These are phyloP conservation scores for Oncorhynchus mykiss DNA, from an alignment of 2,113 vertebrate species.

Conservation along the genomic window DNA sequence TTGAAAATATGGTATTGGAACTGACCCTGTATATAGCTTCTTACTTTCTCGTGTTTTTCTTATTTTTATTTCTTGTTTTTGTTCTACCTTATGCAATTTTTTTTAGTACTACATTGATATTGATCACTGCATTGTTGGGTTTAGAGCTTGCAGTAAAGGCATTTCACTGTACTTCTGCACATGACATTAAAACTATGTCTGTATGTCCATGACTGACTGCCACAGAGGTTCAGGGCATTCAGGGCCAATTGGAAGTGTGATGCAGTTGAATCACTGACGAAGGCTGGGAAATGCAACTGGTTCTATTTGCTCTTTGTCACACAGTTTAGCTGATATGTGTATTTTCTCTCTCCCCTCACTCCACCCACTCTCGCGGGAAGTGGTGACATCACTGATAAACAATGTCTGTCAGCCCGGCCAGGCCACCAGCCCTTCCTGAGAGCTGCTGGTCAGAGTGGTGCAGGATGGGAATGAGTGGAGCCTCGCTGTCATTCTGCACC, in stretches of 20 bases:
- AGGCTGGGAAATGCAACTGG: constrained; percentile 7
- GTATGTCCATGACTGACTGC: not conserved
- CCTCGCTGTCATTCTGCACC: not conserved
- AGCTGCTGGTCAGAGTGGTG: constrained; percentile 37
- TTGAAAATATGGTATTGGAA: no score
- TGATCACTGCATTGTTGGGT: no score
- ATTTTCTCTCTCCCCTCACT: constrained; percentile 29
- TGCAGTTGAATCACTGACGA: constrained; percentile 13
- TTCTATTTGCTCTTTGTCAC: constrained; percentile 52
- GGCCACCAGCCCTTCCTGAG: constrained; percentile 49
- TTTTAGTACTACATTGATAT: no score
- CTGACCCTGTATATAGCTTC: no score
- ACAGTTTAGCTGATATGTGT: constrained; percentile 63
- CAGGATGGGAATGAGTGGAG: constrained; percentile 30
- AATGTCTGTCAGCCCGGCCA: constrained; percentile 61
- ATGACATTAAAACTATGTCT: not conserved
- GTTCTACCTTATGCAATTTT: no score
- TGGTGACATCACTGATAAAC: constrained; percentile 74
- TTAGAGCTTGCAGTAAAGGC: not conserved
- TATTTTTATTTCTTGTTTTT: no score
- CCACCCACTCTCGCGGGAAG: constrained; percentile 62
- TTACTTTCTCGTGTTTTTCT: no score
- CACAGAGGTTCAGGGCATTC: not conserved
- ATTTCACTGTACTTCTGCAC: no score
- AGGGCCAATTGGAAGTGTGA: not conserved